A percentile compares a stretch with the other conserved stretches of the same genome.
phyloP scores from a whole-genome alignment of 2,888 invertebrate genomes.

The Sarcophaga variegata region DNA sequence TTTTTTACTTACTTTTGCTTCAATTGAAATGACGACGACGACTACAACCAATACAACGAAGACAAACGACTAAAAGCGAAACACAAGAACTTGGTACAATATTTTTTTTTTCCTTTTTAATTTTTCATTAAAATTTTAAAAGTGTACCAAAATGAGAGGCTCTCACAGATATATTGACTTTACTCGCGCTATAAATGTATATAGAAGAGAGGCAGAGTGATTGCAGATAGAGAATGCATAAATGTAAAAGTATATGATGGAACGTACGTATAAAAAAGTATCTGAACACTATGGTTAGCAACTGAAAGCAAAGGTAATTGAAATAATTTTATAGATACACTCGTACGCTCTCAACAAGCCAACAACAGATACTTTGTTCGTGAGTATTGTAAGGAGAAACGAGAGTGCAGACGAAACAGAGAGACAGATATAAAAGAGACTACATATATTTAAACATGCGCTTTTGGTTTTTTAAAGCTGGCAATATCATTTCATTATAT shows the following conservation, averaged over 20 bases:
- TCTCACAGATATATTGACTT: neutral
- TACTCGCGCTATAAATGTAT: neutral
- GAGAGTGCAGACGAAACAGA: neutral
- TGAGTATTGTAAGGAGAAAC: conserved; percentile 3
- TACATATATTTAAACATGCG: conserved; percentile 45
- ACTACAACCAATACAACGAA: conserved; percentile 80
- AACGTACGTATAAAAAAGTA: conserved; percentile 49
- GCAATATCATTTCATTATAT: conserved; percentile 37
- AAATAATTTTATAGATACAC: conserved; percentile 47
- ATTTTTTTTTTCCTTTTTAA: conserved; percentile 49
- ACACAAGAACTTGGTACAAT: conserved; percentile 59
- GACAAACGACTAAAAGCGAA: conserved; percentile 78
- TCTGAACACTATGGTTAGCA: conserved; percentile 65
- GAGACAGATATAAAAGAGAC: neutral
- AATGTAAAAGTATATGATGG: conserved; percentile 14
- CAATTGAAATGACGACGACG: conserved; percentile 80
- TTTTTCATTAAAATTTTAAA: conserved; percentile 50
- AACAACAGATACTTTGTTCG: conserved; percentile 6
- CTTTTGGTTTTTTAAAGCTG: conserved; percentile 47
- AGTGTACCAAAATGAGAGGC: conserved; percentile 21
- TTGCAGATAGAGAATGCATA: neutral
- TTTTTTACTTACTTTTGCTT: conserved; percentile 80
- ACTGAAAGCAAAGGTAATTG: conserved; percentile 58
- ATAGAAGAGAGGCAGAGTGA: neutral
- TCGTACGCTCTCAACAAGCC: conserved; percentile 25